Conservation (phyloP, 2,888 invertebrate species). For the Phalera bucephala region DNA sequence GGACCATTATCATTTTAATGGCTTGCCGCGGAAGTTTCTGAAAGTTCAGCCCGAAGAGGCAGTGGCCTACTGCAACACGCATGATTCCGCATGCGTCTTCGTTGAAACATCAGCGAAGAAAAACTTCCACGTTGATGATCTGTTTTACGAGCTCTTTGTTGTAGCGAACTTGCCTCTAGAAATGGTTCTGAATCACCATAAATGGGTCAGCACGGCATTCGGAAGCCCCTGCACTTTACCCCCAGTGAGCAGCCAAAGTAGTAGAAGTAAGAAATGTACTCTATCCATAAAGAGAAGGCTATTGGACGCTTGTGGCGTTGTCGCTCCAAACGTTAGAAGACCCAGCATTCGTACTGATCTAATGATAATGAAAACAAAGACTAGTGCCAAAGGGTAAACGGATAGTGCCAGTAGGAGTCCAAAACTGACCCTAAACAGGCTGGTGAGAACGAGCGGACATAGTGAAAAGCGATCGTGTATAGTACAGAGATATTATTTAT, state of each 20-base stretch:
- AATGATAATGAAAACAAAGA: slow-evolving; percentile 93
- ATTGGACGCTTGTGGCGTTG: slow-evolving; percentile 94
- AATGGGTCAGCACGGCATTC: slow-evolving; percentile 89
- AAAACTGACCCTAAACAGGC: slow-evolving; percentile 73
- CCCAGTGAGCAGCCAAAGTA: slow-evolving; percentile 85
- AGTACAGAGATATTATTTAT: slow-evolving; percentile 75
- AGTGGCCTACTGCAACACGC: slow-evolving; percentile 88
- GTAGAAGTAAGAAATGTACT: slow-evolving; percentile 88
- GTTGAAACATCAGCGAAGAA: slow-evolving; percentile 93
- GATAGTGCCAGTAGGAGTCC: slow-evolving; percentile 83
- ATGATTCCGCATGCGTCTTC: slow-evolving; percentile 90
- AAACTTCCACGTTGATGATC: slow-evolving; percentile 91
- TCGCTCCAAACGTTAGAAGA: slow-evolving; percentile 92
- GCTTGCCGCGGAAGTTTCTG: slow-evolving; percentile 1
- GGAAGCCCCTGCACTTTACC: slow-evolving; percentile 90
- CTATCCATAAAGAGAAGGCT: slow-evolving; percentile 91
- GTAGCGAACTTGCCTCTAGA: slow-evolving; percentile 92
- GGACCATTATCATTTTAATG: slow-evolving; percentile 1
- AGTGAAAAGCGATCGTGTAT: slow-evolving; percentile 72
- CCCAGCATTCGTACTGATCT: slow-evolving; percentile 95
- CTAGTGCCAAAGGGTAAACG: slow-evolving; percentile 87
- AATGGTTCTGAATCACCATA: slow-evolving; percentile 95
- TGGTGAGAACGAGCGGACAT: slow-evolving; percentile 71
- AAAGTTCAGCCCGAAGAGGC: slow-evolving; percentile 88
- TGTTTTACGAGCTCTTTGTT: slow-evolving; percentile 92